Evolutionary conservation across 2,888 invertebrate species (phyloP), one percentile per base, ranked within the genome.

Genomic region (Melanostoma scalare): DNA sequence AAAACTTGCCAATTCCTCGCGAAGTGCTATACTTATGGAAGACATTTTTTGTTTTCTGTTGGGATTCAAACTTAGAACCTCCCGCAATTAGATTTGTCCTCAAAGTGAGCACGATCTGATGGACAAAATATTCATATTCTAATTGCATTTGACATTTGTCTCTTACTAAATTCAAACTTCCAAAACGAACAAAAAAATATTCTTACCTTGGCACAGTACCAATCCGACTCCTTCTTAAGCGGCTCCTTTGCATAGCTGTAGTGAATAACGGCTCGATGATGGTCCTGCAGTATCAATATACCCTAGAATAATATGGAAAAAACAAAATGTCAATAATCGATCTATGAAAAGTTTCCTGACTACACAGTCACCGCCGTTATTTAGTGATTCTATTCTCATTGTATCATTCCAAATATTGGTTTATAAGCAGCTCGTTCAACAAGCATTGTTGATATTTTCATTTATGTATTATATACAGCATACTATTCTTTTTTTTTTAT

Each of bases 241-340:
- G 85, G 82, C 87, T 94, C 94, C 89, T 94, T 94, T 8, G 94
- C 94, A 89, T 95, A 94, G 89, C 95, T 95, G 91, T 95, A 96
- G 89, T 96, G 95, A 92, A 96, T 93, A 38, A 94, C 93, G 79
- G 95, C 95, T 80, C 95, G 93, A 88, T 94, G 94, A 65, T 95
- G 94, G 89, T 95, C 95, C 90, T 94, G 94, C 75, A 96, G 92
- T 92, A 94, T 93, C 87, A 96, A 91, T 73, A 94, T 93, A 80
- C 95, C 95, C 94, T 95, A 93, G 88, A 93, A 93, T 91, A 92
- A 73, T 2, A 80, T 85, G 86, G 87, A 87, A 88, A 73, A 87
- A 86, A 80, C 72, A 77, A 67, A 85, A 84, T 81, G 87, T 89
- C 87, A 89, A 87, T 87, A 76, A 85, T 84, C 73, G 79, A 74